Evolutionary conservation across 2,113 vertebrate species (phyloP), one percentile per base, ranked within the genome.

Genomic region (Alligator sinensis): DNA sequence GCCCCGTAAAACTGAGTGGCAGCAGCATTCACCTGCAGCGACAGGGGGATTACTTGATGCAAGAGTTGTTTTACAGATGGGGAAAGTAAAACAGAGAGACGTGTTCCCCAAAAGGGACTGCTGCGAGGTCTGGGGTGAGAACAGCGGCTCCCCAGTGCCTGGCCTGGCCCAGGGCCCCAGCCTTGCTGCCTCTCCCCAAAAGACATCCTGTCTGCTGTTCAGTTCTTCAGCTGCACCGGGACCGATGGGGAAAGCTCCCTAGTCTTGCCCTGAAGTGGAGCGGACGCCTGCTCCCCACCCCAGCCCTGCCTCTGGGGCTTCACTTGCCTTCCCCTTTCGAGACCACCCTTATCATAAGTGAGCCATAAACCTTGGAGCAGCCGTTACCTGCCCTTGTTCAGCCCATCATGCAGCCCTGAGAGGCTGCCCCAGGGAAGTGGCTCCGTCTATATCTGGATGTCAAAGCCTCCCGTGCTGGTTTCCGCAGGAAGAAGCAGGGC

Each of bases 41-140:
- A 77, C 63, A 59, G 1, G 2, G n/a, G 0, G 0, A 30, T n/a
- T 88, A 18, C 66, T 78, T 78, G 86, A 76, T 0, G 2, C 0
- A 47, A 47, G 14, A 28, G 76, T 85, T 76, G 5, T 27, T 81
- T 60, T 54, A 27, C 5, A 24, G 79, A 5, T 57, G 86, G 82
- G 77, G 76, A 82, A 64, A 84, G 38, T 17, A 75, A 88, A 38
- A 34, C 4, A 27, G 27, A 72, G 90, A 84, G 63, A 61, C 5
- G 57, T 54, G 4, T 76, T 11, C 24, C 4, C 11, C 16, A 25
- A 47, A 76, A 89, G 28, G 34, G 19, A 72, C 12, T 4, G 19
- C 18, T 72, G 68, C 19, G 13, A 34, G 38, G 47, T 47, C 47
- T 47, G 47, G 47, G 47, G 47, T 47, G 47, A 47, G 47, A 47